Conservation (phyloP, 2,888 invertebrate species). For the Pyrrhia umbra region DNA sequence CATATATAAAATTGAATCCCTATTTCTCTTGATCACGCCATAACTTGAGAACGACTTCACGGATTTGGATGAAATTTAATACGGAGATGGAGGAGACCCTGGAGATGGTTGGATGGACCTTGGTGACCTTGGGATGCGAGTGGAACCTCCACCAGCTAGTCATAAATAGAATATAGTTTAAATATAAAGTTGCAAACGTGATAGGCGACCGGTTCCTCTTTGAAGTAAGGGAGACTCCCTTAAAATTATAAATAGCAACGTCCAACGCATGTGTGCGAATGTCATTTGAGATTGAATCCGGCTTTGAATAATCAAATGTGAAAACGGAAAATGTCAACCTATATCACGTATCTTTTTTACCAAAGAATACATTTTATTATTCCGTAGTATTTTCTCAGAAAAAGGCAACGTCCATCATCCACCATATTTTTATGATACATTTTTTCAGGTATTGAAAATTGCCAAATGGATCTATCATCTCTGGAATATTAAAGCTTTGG, state of each 20-base stretch:
- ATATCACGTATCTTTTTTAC: conserved; percentile 14
- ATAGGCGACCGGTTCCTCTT: not conserved
- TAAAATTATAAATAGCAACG: conserved; percentile 8
- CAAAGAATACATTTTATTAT: conserved; percentile 15
- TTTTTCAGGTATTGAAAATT: conserved; percentile 4
- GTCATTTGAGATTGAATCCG: conserved; percentile 14
- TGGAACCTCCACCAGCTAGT: no score
- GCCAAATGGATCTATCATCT: conserved; percentile 11
- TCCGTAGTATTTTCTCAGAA: conserved; percentile 9
- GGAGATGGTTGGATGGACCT: no score
- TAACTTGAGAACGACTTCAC: no score
- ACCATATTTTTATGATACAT: not conserved
- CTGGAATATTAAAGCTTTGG: conserved; percentile 1
- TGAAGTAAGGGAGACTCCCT: not conserved
- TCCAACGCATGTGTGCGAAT: conserved; percentile 9
- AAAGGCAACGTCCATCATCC: not conserved
- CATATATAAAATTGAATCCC: no score
- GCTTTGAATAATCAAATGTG: conserved; percentile 21
- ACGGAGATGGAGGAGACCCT: no score
- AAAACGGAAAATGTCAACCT: conserved; percentile 38
- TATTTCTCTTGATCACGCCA: no score
- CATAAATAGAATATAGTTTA: no score
- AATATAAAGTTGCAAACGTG: not conserved
- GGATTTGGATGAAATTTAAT: no score
- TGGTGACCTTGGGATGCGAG: no score